Base-by-base conservation (phyloP, 2,888 invertebrate genomes). In the Suillia variegata region DNA sequence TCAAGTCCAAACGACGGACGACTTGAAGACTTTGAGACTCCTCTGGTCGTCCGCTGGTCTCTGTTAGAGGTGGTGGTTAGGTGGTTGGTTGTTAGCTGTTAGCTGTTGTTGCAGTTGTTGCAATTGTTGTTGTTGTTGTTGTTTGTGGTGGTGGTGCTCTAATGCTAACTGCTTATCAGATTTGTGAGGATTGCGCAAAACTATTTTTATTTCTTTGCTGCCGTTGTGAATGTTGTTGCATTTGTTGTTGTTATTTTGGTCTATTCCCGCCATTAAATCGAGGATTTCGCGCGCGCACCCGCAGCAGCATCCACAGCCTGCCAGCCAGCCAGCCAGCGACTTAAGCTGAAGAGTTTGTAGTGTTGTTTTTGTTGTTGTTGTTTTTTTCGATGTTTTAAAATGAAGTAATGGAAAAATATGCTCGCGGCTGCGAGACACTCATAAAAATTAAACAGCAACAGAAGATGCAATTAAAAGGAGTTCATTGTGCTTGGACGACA, bases 121-220 rank as follows among this genome's bases (percentile, higher is more conserved):
- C n/a, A n/a, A n/a, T n/a, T n/a, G n/a, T n/a, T n/a, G n/a, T n/a
- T n/a, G n/a, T n/a, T n/a, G n/a, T n/a, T n/a, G n/a, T n/a, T n/a
- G n/a, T n/a, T n/a, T n/a, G n/a, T 38, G 38, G 38, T n/a, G 10
- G n/a, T 13, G 38, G 38, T 38, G 38, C 38, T n/a, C 68, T 66
- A 70, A 71, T 71, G 68, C 66, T 62, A 69, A 65, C 67, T 66
- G 70, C 73, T 71, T 73, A 73, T 74, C 74, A 74, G 70, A 73
- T 73, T 71, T 71, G 68, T 66, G 67, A 61, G 71, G 67, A 73
- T 73, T 69, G 70, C 68, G 68, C 70, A 71, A 70, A 70, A 67
- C 67, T 69, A 68, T 70, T 70, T 68, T 66, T 67, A 64, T 67
- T 68, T 70, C 59, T 17, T 55, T 33, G 48, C 26, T 53, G 58